Conservation (phyloP, 2,888 invertebrate species). For the Psococerastis gibbosa region DNA sequence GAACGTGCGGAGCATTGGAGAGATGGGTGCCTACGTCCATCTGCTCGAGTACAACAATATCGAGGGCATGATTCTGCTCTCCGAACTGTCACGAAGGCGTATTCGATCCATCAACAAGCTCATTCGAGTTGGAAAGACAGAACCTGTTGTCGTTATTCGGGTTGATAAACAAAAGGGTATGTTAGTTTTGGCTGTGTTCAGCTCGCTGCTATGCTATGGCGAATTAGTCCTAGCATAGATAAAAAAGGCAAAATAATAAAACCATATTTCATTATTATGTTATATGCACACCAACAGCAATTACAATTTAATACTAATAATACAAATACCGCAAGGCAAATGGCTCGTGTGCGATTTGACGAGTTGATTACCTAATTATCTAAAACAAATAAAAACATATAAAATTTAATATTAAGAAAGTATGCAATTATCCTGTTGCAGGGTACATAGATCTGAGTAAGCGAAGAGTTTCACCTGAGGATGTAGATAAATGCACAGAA, state of each 20-base stretch:
- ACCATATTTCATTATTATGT: too few species aligned
- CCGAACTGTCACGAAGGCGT: slow-evolving; percentile 93
- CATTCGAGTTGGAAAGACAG: slow-evolving; percentile 94
- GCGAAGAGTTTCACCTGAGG: slow-evolving; percentile 93
- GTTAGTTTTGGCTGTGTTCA: too few species aligned
- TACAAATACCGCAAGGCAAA: too few species aligned
- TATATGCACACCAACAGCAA: too few species aligned
- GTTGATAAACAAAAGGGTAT: slow-evolving; percentile 98
- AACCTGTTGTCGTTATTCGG: slow-evolving; percentile 97
- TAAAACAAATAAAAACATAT: too few species aligned
- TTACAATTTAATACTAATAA: too few species aligned
- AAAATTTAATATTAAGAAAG: too few species aligned
- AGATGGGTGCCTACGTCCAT: slow-evolving; percentile 99
- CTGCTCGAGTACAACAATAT: slow-evolving; percentile 96
- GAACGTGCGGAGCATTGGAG: slow-evolving; percentile 92
- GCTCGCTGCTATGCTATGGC: background rate
- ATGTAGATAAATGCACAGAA: slow-evolving; percentile 95
- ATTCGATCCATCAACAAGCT: slow-evolving; percentile 98
- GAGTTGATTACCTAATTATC: too few species aligned
- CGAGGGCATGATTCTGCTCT: slow-evolving; percentile 97
- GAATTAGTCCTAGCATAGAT: too few species aligned
- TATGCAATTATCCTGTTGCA: too few species aligned
- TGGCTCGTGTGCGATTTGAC: background rate
- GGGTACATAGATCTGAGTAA: slow-evolving; percentile 99
- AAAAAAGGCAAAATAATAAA: too few species aligned